Evolutionary conservation across 2,797 vertebrate species (phyloP).

Genomic region (Smutsia gigantea): DNA sequence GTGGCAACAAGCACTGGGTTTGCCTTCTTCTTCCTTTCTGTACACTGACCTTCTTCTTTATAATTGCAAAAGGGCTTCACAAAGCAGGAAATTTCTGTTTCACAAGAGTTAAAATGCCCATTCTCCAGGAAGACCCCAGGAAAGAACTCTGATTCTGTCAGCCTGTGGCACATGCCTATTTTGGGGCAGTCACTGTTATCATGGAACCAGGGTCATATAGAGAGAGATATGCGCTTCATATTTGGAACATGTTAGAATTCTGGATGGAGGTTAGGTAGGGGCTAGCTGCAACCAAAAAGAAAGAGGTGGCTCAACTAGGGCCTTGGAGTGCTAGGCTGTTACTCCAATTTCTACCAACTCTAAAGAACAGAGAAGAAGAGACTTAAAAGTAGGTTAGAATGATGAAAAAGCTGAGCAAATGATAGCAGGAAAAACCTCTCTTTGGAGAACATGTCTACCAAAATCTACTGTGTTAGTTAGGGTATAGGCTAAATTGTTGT

Average conservation of each 20-base stretch:
- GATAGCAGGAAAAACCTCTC: background rate
- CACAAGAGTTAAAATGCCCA: background rate
- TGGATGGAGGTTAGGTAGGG: background rate
- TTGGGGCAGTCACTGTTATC: background rate
- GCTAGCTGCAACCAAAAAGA: background rate
- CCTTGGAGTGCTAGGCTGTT: background rate
- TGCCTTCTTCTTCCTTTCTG: background rate
- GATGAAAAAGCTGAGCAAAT: background rate
- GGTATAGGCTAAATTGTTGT: background rate
- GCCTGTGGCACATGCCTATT: background rate
- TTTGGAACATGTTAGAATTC: background rate
- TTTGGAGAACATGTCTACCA: background rate
- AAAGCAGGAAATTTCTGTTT: background rate
- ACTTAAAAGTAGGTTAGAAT: background rate
- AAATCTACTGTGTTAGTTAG: background rate
- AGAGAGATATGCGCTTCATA: background rate
- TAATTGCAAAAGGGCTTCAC: background rate
- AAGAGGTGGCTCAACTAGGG: background rate
- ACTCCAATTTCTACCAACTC: background rate
- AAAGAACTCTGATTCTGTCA: background rate
- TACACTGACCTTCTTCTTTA: background rate
- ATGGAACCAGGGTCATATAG: background rate
- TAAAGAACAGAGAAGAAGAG: background rate
- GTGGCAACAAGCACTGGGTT: background rate
- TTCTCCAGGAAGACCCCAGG: background rate